These are phyloP conservation scores for Neosilurus hyrtlii DNA, from an alignment of 2,797 vertebrate species.

Conservation along the genomic window DNA sequence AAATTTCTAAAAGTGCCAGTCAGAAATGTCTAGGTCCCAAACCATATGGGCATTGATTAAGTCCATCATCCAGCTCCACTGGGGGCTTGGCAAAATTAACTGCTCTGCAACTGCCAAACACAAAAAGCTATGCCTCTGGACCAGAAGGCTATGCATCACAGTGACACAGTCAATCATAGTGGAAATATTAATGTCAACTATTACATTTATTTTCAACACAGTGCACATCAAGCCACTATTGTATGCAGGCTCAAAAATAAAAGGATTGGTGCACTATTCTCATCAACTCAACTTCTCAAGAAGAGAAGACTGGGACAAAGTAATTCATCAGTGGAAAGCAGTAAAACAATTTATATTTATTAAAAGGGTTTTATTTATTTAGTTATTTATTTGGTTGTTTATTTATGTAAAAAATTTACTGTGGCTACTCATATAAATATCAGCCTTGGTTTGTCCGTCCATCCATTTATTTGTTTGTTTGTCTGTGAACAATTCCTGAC, in stretches of 20 bases:
- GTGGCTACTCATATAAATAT: too few relatives aligned
- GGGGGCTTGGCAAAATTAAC: slow-evolving; percentile 12
- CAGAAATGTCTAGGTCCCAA: neutral
- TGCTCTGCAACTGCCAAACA: neutral
- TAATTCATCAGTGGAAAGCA: neutral
- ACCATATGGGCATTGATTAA: slow-evolving; percentile 19
- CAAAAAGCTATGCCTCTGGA: neutral
- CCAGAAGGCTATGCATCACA: too few relatives aligned
- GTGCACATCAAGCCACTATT: neutral
- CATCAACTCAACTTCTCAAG: neutral
- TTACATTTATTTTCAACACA: neutral
- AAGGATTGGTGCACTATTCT: neutral
- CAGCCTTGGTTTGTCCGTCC: too few relatives aligned
- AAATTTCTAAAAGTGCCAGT: neutral
- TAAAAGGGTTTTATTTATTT: too few relatives aligned
- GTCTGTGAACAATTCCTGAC: too few relatives aligned
- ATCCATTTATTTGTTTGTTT: too few relatives aligned
- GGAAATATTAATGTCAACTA: neutral
- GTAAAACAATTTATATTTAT: neutral
- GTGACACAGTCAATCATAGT: too few relatives aligned
- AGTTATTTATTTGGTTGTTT: too few relatives aligned
- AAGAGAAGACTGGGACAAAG: neutral
- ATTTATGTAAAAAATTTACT: too few relatives aligned
- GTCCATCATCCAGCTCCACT: slow-evolving; percentile 8
- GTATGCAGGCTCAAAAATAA: neutral